These are phyloP conservation scores for Neocrepidodera transversa DNA, from an alignment of 2,888 invertebrate species.

Conservation along the genomic window DNA sequence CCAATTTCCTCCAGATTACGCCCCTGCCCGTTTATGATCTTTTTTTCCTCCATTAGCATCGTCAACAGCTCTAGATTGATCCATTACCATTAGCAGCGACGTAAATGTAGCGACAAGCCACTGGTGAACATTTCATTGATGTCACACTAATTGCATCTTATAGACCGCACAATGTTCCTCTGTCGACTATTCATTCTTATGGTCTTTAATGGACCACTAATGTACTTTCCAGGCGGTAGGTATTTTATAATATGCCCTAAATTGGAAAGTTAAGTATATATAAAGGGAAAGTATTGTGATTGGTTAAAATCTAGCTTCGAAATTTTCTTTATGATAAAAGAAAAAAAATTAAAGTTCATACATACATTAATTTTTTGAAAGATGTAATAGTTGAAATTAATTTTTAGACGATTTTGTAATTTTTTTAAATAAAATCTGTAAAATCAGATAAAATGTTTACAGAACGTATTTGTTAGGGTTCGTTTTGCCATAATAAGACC, in stretches of 20 bases:
- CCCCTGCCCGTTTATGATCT: constrained; percentile 27
- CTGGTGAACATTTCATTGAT: constrained; percentile 45
- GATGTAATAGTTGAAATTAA: no score
- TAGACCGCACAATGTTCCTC: constrained; percentile 36
- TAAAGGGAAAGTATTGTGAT: no score
- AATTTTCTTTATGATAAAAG: no score
- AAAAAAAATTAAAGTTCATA: no score
- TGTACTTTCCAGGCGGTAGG: constrained; percentile 33
- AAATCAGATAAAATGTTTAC: no score
- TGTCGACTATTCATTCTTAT: constrained; percentile 41
- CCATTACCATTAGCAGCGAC: constrained; percentile 49
- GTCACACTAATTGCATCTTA: constrained; percentile 46
- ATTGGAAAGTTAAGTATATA: no score
- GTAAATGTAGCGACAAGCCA: constrained; percentile 27
- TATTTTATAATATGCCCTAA: constrained; percentile 14
- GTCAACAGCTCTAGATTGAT: constrained; percentile 46
- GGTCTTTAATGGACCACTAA: constrained; percentile 43
- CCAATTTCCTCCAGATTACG: constrained; percentile 5
- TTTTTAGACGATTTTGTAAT: no score
- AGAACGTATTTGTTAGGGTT: no score
- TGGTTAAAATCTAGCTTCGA: no score
- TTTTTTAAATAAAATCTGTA: no score
- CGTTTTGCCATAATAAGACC: no score
- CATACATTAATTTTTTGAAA: no score
- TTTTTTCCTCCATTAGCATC: constrained; percentile 35